phyloP scores from a whole-genome alignment of 2,888 invertebrate species.

The Clitarchus hookeri region DNA sequence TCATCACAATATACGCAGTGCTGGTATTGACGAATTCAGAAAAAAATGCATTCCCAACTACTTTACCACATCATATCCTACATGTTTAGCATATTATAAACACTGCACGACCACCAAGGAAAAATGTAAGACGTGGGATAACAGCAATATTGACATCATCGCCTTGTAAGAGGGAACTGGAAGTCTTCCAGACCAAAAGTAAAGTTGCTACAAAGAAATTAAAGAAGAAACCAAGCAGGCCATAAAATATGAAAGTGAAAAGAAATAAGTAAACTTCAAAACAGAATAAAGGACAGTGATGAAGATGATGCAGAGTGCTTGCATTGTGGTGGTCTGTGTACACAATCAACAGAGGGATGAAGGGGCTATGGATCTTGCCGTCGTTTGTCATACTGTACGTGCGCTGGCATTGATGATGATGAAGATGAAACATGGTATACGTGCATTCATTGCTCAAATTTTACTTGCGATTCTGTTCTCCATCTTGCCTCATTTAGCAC shows the following conservation, averaged over 20 bases:
- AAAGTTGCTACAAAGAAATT: background rate
- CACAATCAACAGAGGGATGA: background rate
- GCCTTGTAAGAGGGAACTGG: conserved; percentile 22
- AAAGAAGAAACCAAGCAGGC: background rate
- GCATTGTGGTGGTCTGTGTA: conserved; percentile 25
- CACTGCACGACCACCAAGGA: background rate
- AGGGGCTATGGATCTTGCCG: background rate
- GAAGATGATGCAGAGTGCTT: conserved; percentile 30
- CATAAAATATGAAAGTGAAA: background rate
- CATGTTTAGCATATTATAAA: background rate
- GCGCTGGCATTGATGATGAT: conserved; percentile 28
- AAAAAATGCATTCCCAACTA: background rate
- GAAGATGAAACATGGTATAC: background rate
- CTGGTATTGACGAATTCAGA: background rate
- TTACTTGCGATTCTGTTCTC: background rate
- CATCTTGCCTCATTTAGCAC: background rate
- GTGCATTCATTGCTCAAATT: background rate
- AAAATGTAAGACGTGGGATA: background rate
- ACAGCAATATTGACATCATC: conserved; percentile 25
- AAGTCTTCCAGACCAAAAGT: background rate
- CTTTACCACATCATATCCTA: background rate
- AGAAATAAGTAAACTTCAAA: background rate
- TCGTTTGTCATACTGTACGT: conserved; percentile 16
- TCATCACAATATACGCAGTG: background rate
- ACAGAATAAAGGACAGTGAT: background rate